Base-by-base conservation (phyloP, 2,888 invertebrate species). In the Scaptomyza tumidula region DNA sequence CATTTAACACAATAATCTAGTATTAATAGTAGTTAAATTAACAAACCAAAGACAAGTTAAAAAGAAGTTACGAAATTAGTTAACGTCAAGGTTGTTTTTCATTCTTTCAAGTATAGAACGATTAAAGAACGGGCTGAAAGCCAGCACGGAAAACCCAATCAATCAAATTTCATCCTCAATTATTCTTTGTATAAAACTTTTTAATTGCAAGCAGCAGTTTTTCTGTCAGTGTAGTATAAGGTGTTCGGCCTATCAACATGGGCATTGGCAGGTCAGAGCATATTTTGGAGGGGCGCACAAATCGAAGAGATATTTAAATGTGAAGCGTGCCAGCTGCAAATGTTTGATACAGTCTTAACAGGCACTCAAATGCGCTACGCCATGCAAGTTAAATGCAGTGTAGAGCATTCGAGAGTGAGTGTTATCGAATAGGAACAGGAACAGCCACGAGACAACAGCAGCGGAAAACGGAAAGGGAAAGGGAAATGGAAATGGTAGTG, bases 281-380 rank as follows among this genome's bases (percentile, higher is more conserved):
- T 24, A 45, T 54, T 66, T 56, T 35, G 35, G 39, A 65, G 59
- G 66, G 61, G 61, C 58, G 61, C 60, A 65, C 29, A 71, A 62
- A 80, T 76, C 74, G 80, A 76, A 75, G 71, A 75, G 83, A 73
- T 75, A 72, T 43, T 35, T 52, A 27, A 37, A 37, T 78, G 83
- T 68, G 82, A 83, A 83, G 83, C 83, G 83, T 86, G 83, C 83
- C 83, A 83, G 83, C 83, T 83, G 83, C 83, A 80, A 83, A 76
- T 71, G 76, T 16, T 35, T 16, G 14, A 4, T 4, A n/a, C 11
- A 58, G 54, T 24, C 10, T 14, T 5, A 16, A 27, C 16, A 13
- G 16, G 7, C 19, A 6, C 9, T 0, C 16, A 0, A 58, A 82
- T 71, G 16, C 66, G 49, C 86, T 86, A 54, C 73, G 3, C 13